A percentile compares a stretch with the other conserved stretches of the same genome.
phyloP scores from a whole-genome alignment of 2,797 vertebrate genomes.

The Sarcophilus harrisii region DNA sequence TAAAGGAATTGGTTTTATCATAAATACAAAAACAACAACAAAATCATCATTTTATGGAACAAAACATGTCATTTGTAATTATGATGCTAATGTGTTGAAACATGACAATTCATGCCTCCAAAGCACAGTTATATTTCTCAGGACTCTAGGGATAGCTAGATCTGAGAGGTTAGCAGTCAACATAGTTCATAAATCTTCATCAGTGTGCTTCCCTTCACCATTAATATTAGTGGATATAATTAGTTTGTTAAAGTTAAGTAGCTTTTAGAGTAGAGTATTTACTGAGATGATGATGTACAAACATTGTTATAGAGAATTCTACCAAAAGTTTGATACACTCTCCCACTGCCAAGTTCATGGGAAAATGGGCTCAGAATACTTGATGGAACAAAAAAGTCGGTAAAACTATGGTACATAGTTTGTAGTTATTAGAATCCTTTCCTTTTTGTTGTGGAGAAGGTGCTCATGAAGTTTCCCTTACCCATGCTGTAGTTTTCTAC shows the following conservation, averaged over 20 bases:
- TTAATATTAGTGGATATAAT: not conserved
- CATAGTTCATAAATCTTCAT: not conserved
- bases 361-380: not conserved
- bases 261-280: not conserved
- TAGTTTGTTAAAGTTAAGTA: not conserved
- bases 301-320: not conserved
- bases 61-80: not conserved
- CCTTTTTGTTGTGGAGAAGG: not conserved
- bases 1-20: not conserved
- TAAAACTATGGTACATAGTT: no score
- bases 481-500: not conserved
- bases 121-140: not conserved
- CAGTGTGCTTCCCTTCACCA: not conserved
- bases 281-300: not conserved
- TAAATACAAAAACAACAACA: not conserved
- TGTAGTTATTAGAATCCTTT: not conserved
- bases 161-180: not conserved
- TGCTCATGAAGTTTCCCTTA: not conserved
- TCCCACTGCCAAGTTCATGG: not conserved
- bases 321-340: not conserved
- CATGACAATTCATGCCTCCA: not conserved
- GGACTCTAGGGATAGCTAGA: not conserved
- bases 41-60: not conserved
- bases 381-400: not conserved
- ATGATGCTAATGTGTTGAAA: not conserved